Base-by-base conservation (phyloP, 2,113 vertebrate species). In the Terrapene triunguis region DNA sequence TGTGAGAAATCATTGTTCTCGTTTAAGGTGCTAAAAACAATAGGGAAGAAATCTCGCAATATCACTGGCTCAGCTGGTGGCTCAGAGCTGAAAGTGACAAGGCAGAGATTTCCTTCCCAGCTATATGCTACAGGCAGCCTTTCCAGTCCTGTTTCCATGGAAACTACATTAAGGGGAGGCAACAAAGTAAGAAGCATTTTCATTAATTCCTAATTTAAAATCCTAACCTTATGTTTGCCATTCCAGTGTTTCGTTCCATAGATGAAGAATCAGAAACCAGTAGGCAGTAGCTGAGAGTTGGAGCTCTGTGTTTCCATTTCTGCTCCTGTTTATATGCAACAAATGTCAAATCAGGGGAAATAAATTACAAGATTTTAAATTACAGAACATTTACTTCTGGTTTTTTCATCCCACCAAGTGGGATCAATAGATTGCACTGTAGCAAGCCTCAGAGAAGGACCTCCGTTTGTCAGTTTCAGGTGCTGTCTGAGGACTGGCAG, bases 181-280 rank as follows among this genome's bases (percentile, higher is more conserved):
- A 92, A 87, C 74, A 89, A 92, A 88, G 89, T 62, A 93, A 95
- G 84, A 14, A 89, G 79, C 1, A 4, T 97, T 96, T 93, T 96
- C 91, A 94, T 94, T 96, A 96, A 93, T 95, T 95, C 50, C 57
- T 94, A 65, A 54, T 96, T 94, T 96, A 65, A 97, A 96, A 87
- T 89, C 94, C 89, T 81, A 88, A 53, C 74, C 38, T 94, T 44
- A 38, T 93, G 21, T 89, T 96, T 97, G 51, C 84, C 89, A 93
- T 84, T 44, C 79, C 93, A 57, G 55, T 42, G 86, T 88, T 95
- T 88, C 88, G 10, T 4, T 9, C 48, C 62, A 87, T 0, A 3
- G 81, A 89, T 53, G 65, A 96, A 80, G 85, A 96, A 84, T n/a
- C 0, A 6, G 53, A 48, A 54, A n/a, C 87, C 90, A 96, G 87